Percentiles rank a stretch among this genome's conserved stretches.
Conservation (phyloP, 2,797 vertebrate genomes). For the Atherinosoma microstoma region DNA sequence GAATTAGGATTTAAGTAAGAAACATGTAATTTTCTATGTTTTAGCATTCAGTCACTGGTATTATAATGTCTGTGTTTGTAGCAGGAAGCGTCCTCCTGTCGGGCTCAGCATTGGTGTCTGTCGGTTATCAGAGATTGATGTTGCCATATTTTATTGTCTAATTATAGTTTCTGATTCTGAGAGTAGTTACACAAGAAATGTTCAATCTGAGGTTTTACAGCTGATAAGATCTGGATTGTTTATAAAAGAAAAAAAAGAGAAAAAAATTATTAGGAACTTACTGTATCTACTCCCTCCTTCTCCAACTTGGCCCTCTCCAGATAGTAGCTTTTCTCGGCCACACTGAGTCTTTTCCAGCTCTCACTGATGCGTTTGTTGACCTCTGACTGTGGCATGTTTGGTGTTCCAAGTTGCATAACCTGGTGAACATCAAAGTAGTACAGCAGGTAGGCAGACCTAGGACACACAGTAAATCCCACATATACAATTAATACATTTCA, state of each 20-base stretch:
- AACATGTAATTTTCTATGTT: no score
- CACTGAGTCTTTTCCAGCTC: constrained; percentile 95
- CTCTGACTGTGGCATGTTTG: constrained; percentile 95
- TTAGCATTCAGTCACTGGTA: no score
- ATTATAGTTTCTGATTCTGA: no score
- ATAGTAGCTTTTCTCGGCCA: constrained; percentile 95
- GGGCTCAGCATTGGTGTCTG: no score
- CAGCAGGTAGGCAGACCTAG: constrained; percentile 94
- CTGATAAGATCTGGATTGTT: background rate
- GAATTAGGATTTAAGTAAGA: no score
- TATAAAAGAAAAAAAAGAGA: background rate
- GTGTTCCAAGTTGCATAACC: constrained; percentile 93
- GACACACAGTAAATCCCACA: constrained; percentile 22
- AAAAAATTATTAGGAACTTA: constrained; percentile 68
- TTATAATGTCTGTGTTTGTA: no score
- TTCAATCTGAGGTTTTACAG: no score
- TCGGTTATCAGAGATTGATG: no score
- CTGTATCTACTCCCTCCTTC: constrained; percentile 91
- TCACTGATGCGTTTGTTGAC: constrained; percentile 99
- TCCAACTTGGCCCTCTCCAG: constrained; percentile 94
- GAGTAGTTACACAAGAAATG: no score
- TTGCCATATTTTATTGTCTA: no score
- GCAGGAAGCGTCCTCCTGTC: no score
- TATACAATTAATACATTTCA: constrained; percentile 2
- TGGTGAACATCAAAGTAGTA: constrained; percentile 98